Conservation (phyloP, 1,140 invertebrate species). For the Plectrocnemia conspersa region DNA sequence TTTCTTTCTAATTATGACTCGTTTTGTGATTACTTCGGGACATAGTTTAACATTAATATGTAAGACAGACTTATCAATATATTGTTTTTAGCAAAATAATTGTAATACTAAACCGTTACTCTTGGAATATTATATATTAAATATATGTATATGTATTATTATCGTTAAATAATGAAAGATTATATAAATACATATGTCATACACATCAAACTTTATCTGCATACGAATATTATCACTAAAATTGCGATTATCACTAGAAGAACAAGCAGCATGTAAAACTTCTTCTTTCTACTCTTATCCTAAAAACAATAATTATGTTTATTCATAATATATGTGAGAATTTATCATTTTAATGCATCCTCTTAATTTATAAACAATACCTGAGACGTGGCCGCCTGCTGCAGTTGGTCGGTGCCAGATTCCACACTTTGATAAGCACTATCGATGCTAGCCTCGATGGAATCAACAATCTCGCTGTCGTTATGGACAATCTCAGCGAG, state of each 20-base stretch:
- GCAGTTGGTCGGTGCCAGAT: conserved; percentile 73
- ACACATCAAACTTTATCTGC: neutral
- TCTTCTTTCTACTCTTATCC: conserved; percentile 83
- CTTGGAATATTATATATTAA: neutral
- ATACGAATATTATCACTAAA: conserved; percentile 40
- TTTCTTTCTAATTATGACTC: too few species aligned
- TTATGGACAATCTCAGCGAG: conserved; percentile 93
- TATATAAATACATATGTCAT: neutral
- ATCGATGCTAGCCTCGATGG: conserved; percentile 95
- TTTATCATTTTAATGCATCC: conserved; percentile 1
- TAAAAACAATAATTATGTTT: conserved; percentile 45
- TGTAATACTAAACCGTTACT: conserved; percentile 3
- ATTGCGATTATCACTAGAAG: conserved; percentile 69
- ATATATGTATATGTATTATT: neutral
- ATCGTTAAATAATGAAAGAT: neutral
- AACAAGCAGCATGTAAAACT: conserved; percentile 67
- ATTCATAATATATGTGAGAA: neutral
- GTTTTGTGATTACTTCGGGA: too few species aligned
- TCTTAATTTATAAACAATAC: conserved; percentile 38
- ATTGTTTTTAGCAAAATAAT: conserved; percentile 2
- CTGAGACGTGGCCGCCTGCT: conserved; percentile 78
- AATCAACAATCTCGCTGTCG: conserved; percentile 94
- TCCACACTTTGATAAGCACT: conserved; percentile 81
- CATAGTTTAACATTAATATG: too few species aligned
- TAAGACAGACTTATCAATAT: too few species aligned